Base-by-base conservation (phyloP, 2,888 invertebrate genomes). In the Thera britannica region DNA sequence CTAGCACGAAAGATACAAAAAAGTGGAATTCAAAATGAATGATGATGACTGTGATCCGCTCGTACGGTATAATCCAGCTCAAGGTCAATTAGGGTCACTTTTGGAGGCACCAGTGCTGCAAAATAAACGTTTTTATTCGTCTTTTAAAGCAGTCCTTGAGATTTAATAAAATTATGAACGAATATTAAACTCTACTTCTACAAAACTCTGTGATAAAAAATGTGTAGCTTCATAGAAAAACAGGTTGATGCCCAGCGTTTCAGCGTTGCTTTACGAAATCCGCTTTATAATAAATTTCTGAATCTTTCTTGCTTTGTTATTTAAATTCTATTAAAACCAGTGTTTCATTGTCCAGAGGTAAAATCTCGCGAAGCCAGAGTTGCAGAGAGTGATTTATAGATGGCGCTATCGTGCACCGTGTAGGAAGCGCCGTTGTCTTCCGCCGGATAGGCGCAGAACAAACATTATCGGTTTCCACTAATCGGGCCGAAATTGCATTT, bases 401-500 rank as follows among this genome's bases (percentile, higher is more conserved):
- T 73, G 74, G 73, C 73, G 74, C 60, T 76, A 74, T 74, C 73
- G 61, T 68, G 51, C 49, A 8, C 62, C 51, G 63, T 58, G 46
- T 63, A 67, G 73, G 75, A 72, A 73, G 70, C 62, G 52, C 56
- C n/a, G 48, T 59, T 68, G 71, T 70, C 68, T 73, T 79, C 81
- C 79, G 82, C 71, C 73, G 68, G 65, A 68, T 56, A 56, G 55
- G 68, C 67, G 78, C 81, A 77, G 80, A 83, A 82, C 83, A 85
- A 83, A 85, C 82, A 82, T 9, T 84, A 85, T 85, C 82, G 79
- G 71, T 76, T 79, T 72, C 77, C 72, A 74, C 78, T 82, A 79
- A 83, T 83, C 82, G 80, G 71, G 65, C 71, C 72, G 72, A 75
- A 73, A 71, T 77, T 76, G 44, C 44, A 44, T 63, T 58, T 49